A percentile compares a stretch with the other conserved stretches of the same genome.
phyloP scores from a whole-genome alignment of 30 jellyfish, hydroid and myxozoan species.

The Turritopsis dohrnii region DNA sequence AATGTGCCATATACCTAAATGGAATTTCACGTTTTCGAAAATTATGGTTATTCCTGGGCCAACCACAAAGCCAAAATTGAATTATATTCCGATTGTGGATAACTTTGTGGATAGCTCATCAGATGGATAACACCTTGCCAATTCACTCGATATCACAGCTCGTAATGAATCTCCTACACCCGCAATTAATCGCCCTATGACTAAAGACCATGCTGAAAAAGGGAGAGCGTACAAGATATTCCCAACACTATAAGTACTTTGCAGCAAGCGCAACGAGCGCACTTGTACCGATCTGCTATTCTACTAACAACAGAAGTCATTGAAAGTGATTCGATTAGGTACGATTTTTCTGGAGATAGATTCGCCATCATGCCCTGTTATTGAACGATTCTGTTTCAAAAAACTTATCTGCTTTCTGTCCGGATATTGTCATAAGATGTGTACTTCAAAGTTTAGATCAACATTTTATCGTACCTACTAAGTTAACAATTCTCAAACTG shows the following conservation, averaged over 20 bases:
- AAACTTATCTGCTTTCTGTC: too few relatives aligned
- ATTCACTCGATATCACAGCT: background rate
- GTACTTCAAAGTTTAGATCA: too few relatives aligned
- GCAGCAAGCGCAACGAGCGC: background rate
- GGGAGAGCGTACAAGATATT: background rate
- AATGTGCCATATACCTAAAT: conserved; percentile 29
- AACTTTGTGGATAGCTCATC: background rate
- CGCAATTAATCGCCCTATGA: background rate
- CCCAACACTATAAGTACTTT: background rate
- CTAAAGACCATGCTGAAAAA: background rate
- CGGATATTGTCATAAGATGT: too few relatives aligned
- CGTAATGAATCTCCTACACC: background rate
- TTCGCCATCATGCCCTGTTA: too few relatives aligned
- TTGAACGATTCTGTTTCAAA: too few relatives aligned
- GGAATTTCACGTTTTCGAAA: conserved; percentile 10
- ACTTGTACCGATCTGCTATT: background rate
- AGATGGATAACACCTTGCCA: background rate
- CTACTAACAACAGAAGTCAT: background rate
- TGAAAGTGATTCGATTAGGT: background rate
- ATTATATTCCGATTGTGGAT: conserved; percentile 22
- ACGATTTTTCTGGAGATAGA: background rate
- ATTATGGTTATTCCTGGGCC: conserved; percentile 32
- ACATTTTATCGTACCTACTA: too few relatives aligned
- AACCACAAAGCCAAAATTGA: conserved; percentile 17
- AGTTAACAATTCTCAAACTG: too few relatives aligned